Evolutionary conservation across 2,888 invertebrate genomes (phyloP).

Genomic region (Ectemnius cavifrons): DNA sequence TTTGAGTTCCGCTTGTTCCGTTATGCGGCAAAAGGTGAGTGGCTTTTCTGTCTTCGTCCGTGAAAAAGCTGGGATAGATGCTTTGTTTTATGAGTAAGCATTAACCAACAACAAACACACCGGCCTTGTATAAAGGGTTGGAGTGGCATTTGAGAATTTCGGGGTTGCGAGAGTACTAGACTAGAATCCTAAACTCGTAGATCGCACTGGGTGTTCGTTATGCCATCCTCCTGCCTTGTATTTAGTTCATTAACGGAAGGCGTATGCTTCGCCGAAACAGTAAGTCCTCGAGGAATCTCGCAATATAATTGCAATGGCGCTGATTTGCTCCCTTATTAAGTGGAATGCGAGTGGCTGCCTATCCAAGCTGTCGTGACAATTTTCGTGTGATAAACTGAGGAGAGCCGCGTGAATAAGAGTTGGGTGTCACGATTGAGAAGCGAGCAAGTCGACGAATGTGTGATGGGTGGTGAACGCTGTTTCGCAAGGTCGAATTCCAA

Average conservation of each 20-base stretch:
- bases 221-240: background rate
- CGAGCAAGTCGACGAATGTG: background rate
- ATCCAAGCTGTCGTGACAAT: too few species aligned
- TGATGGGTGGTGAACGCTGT: constrained; percentile 10
- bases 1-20: background rate
- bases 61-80: background rate
- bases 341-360: too few species aligned
- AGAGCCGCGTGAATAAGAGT: too few species aligned
- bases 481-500: background rate
- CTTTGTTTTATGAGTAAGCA: background rate
- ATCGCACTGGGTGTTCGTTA: background rate
- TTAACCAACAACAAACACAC: background rate
- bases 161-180: background rate
- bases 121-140: background rate
- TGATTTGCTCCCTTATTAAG: too few species aligned
- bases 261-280: background rate
- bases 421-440: background rate
- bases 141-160: constrained; percentile 11
- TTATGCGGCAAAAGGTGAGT: background rate
- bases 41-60: background rate
- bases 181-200: constrained; percentile 6
- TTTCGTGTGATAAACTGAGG: too few species aligned
- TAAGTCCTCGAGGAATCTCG: too few species aligned
- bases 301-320: too few species aligned
- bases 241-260: background rate